Evolutionary conservation across 2,797 vertebrate genomes (phyloP).

Genomic region (Acanthopagrus latus): DNA sequence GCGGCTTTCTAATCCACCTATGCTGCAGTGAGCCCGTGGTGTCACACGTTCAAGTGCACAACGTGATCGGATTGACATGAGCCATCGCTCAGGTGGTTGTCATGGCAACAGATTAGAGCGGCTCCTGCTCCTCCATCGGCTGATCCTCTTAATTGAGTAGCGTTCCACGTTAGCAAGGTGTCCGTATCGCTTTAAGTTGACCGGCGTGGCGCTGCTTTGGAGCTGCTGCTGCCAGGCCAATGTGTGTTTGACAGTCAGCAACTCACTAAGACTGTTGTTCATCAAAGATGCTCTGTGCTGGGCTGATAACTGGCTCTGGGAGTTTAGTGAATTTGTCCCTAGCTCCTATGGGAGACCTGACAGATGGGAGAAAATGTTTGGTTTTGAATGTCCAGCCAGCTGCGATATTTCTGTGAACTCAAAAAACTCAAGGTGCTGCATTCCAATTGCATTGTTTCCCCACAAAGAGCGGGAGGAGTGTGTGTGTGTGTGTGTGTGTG

Average conservation of each 20-base stretch:
- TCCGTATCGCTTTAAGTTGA: conserved; percentile 56
- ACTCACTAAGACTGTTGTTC: conserved; percentile 54
- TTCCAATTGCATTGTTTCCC: conserved; percentile 75
- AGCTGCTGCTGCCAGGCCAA: conserved; percentile 13
- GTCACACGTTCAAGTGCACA: conserved; percentile 13
- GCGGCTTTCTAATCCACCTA: conserved; percentile 34
- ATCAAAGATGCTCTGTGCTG: conserved; percentile 54
- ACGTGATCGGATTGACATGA: conserved; percentile 10
- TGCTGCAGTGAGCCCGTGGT: background rate
- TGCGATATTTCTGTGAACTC: conserved; percentile 35
- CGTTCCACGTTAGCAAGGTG: conserved; percentile 54
- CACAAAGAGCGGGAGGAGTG: conserved; percentile 49
- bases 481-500: conserved; percentile 51
- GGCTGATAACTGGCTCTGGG: conserved; percentile 57
- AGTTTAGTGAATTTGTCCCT: conserved; percentile 59
- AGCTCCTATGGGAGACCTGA: conserved; percentile 27
- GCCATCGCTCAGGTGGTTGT: conserved; percentile 46
- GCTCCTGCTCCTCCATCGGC: conserved; percentile 16
- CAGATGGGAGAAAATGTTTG: conserved; percentile 38
- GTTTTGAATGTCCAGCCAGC: conserved; percentile 38
- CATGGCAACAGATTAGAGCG: conserved; percentile 66
- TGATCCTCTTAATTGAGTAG: conserved; percentile 73
- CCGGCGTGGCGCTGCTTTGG: background rate
- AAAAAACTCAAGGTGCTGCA: conserved; percentile 1
- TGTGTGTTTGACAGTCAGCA: conserved; percentile 52